phyloP scores from a whole-genome alignment of 2,888 invertebrate genomes.

The Epinotia nisella region DNA sequence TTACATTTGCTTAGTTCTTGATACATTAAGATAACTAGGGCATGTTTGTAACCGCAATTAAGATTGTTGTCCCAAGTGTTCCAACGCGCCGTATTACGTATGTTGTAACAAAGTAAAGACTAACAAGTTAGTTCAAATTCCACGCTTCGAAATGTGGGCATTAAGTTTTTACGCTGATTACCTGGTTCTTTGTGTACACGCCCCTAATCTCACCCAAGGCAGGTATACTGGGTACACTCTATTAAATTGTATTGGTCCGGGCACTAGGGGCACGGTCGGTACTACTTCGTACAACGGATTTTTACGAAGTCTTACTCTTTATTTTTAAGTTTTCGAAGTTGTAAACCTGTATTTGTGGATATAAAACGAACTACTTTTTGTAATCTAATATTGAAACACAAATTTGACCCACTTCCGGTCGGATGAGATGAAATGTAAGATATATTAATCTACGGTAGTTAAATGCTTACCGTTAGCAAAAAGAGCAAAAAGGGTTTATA shows the following conservation, averaged over 20 bases:
- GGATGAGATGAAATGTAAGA: no score
- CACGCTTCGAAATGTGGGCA: constrained; percentile 22
- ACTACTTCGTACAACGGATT: no score
- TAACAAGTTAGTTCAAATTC: constrained; percentile 30
- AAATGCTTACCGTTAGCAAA: no score
- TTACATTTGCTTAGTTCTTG: constrained; percentile 18
- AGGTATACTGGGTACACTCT: constrained; percentile 17
- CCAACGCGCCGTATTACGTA: constrained; percentile 11
- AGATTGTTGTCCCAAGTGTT: constrained; percentile 1
- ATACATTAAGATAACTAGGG: constrained; percentile 23
- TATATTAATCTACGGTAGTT: no score
- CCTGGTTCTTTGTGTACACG: constrained; percentile 30
- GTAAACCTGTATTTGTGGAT: no score
- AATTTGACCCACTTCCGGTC: no score
- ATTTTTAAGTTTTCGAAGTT: no score
- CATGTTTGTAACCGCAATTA: constrained; percentile 24
- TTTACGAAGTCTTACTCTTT: no score
- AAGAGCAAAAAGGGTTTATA: no score
- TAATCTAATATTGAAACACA: no score
- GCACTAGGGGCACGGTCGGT: no score
- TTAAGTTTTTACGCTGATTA: constrained; percentile 38
- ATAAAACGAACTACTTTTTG: no score
- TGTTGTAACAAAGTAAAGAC: constrained; percentile 1
- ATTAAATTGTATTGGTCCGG: neutral
- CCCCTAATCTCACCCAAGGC: constrained; percentile 17